Base-by-base conservation (phyloP, 2,113 vertebrate genomes). In the Odontesthes bonariensis region DNA sequence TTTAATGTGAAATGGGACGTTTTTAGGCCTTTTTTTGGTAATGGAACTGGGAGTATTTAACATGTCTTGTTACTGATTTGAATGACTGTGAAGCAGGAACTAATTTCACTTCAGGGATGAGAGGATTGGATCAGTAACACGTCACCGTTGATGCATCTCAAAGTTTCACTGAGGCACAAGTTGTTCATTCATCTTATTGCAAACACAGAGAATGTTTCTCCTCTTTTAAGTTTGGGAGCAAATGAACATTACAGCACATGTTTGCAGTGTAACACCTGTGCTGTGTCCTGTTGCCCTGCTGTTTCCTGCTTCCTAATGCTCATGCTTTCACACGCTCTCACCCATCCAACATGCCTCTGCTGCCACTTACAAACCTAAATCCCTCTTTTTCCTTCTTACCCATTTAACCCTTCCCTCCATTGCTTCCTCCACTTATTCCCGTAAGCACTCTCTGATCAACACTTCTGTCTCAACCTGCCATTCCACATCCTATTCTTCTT, bases 301-400 rank as follows among this genome's bases (percentile, higher is more conserved):
- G 85, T 83, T 86, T 90, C 84, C 82, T 86, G 69, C 71, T 84
- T 88, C 84, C 61, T 71, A 57, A 75, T 74, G 62, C 82, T 69
- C 63, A 59, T 60, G 35, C 40, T 77, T 86, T 88, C 80, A 82
- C 86, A 88, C 53, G 69, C 76, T 38, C n/a, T n/a, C n/a, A n/a
- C n/a, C n/a, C 55, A 46, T 74, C 69, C 55, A 59, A 13, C 62
- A n/a, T 55, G 32, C 63, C 38, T 44, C 47, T 60, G 22, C 51
- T 57, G 31, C 51, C 47, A 38, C n/a, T 64, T 46, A 35, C 63
- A 63, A 58, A 67, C 73, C 67, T 52, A 49, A 73, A 77, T 77
- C 73, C 63, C 35, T 12, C 14, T 55, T 69, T 33, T 52, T 64
- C 73, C 49, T 65, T 19, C 19, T 51, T 47, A 40, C 27, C 67